Evolutionary conservation across 2,888 invertebrate genomes (phyloP).

Genomic region (Cosmopolites sordidus): DNA sequence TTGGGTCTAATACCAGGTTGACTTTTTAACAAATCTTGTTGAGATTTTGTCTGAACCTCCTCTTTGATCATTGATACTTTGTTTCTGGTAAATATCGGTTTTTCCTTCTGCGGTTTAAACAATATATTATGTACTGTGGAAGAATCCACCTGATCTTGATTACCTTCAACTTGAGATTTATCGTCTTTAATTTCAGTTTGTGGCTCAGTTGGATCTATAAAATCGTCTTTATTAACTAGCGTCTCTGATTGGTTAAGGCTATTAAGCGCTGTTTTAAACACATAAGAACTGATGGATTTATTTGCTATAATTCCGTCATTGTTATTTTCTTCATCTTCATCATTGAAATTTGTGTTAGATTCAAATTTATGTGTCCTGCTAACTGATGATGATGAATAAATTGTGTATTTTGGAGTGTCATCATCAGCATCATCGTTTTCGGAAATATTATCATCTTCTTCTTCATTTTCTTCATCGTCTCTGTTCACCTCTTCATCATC

Average conservation of each 20-base stretch:
- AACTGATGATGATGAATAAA: slow-evolving; percentile 21
- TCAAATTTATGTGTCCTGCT: slow-evolving; percentile 23
- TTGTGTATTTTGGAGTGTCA: slow-evolving; percentile 21
- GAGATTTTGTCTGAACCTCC: slow-evolving; percentile 7
- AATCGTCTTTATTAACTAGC: slow-evolving; percentile 6
- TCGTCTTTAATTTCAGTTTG: background rate
- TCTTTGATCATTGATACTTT: slow-evolving; percentile 8
- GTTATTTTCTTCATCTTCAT: slow-evolving; percentile 24
- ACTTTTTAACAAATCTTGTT: slow-evolving; percentile 9
- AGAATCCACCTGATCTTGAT: background rate
- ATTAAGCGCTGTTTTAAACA: slow-evolving; percentile 14
- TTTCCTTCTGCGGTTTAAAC: slow-evolving; percentile 1
- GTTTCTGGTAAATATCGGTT: slow-evolving; percentile 6
- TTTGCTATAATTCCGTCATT: slow-evolving; percentile 19
- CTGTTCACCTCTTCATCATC: slow-evolving; percentile 4
- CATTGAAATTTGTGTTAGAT: slow-evolving; percentile 25
- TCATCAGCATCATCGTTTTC: slow-evolving; percentile 27
- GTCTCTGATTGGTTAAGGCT: slow-evolving; percentile 19
- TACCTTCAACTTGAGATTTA: background rate
- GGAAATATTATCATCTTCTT: slow-evolving; percentile 9
- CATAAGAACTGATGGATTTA: slow-evolving; percentile 16
- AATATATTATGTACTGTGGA: background rate
- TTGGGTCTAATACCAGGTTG: slow-evolving; percentile 6
- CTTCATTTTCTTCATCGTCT: slow-evolving; percentile 7
- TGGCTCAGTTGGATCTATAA: background rate